These are phyloP conservation scores for Sebastes umbrosus DNA, from an alignment of 2,797 vertebrate species.

Conservation along the genomic window DNA sequence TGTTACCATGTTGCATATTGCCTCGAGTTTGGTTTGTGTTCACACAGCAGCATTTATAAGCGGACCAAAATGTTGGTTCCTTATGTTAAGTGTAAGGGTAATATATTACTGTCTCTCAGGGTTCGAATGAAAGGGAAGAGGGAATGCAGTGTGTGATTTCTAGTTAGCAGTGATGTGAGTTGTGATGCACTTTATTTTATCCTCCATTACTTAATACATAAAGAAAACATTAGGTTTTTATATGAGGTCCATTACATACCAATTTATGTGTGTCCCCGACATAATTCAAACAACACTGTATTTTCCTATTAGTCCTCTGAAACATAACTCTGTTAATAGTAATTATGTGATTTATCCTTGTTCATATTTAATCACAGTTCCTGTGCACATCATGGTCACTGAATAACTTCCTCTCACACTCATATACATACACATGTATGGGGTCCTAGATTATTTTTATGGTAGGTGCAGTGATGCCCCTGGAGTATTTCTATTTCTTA, in stretches of 20 bases:
- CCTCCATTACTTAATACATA: conserved; percentile 9
- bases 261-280: background rate
- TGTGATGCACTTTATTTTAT: conserved; percentile 1
- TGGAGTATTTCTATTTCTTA: no score
- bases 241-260: background rate
- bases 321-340: no score
- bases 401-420: background rate
- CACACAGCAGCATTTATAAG: no score
- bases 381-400: background rate
- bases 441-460: no score
- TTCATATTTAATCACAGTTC: background rate
- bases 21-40: no score
- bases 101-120: background rate
- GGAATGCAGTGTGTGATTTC: background rate
- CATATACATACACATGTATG: background rate
- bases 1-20: no score
- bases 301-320: background rate
- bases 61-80: background rate
- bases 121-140: background rate
- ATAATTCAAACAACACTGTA: background rate
- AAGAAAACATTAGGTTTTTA: background rate
- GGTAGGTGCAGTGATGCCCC: no score
- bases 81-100: background rate
- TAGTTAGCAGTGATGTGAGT: background rate
- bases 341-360: background rate